A percentile compares a stretch with the other conserved stretches of the same genome.
These are phyloP conservation scores for Cecropterus lyciades DNA, from an alignment of 1,140 invertebrate genomes.

Conservation along the genomic window DNA sequence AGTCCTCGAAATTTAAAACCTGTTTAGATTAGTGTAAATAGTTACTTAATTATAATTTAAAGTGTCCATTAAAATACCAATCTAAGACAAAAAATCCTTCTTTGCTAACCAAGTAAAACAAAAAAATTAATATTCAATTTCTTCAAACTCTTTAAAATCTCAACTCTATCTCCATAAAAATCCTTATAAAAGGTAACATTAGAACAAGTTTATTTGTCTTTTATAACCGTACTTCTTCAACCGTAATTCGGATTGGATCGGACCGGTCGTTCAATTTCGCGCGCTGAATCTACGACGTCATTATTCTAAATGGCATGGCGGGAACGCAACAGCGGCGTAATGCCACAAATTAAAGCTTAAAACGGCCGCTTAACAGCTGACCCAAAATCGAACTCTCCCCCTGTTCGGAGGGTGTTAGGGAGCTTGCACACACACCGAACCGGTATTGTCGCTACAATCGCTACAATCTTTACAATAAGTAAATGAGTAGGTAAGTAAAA, in stretches of 20 bases:
- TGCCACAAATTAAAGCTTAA: slow-evolving; percentile 84
- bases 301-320: slow-evolving; percentile 79
- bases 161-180: too few relatives aligned
- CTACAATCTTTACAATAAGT: too few relatives aligned
- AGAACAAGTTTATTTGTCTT: slow-evolving; percentile 21
- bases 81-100: too few relatives aligned
- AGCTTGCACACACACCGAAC: background rate
- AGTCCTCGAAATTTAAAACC: too few relatives aligned
- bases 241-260: slow-evolving; percentile 44
- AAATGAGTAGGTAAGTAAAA: too few relatives aligned
- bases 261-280: slow-evolving; percentile 63
- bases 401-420: slow-evolving; percentile 41
- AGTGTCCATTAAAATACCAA: too few relatives aligned
- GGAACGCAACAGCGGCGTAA: slow-evolving; percentile 64
- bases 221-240: slow-evolving; percentile 32
- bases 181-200: too few relatives aligned
- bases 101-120: too few relatives aligned
- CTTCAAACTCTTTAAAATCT: too few relatives aligned
- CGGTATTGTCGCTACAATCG: slow-evolving; percentile 14
- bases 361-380: slow-evolving; percentile 82
- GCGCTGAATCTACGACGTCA: slow-evolving; percentile 64
- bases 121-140: too few relatives aligned
- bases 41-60: too few relatives aligned
- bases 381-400: slow-evolving; percentile 77
- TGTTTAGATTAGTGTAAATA: too few relatives aligned